These are phyloP conservation scores for Pangasius larnaudii DNA, from an alignment of 2,797 vertebrate species.

Conservation along the genomic window DNA sequence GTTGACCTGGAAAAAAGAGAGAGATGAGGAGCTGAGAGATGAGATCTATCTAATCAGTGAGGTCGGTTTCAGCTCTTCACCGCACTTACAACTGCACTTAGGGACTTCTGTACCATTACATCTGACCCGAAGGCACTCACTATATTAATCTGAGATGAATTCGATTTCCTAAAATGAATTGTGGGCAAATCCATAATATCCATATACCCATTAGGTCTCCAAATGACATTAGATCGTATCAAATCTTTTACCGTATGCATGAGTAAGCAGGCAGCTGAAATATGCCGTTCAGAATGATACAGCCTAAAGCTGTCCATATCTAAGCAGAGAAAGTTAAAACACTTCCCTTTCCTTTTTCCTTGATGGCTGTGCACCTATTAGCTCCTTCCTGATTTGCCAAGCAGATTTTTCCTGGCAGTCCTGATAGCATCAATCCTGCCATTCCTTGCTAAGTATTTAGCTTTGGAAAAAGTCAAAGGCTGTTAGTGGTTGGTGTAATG, in stretches of 20 bases:
- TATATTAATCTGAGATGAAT: conserved; percentile 24
- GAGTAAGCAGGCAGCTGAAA: conserved; percentile 37
- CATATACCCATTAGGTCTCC: conserved; percentile 21
- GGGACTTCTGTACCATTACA: conserved; percentile 17
- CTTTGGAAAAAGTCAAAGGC: conserved; percentile 66
- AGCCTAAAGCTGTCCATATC: conserved; percentile 31
- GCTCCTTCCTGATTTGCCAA: conserved; percentile 44
- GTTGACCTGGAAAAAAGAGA: conserved; percentile 11
- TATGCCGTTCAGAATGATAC: conserved; percentile 6
- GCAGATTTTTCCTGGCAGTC: conserved; percentile 59
- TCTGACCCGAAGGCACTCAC: conserved; percentile 24
- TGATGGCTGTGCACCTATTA: conserved; percentile 45
- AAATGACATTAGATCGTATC: conserved; percentile 31
- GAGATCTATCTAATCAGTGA: conserved; percentile 24
- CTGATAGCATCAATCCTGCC: conserved; percentile 49
- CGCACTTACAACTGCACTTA: not conserved
- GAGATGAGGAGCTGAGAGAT: conserved; percentile 18
- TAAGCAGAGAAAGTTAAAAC: conserved; percentile 44
- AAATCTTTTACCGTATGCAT: conserved; percentile 38
- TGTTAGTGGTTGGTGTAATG: conserved; percentile 65
- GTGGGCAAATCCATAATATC: conserved; percentile 34
- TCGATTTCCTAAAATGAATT: conserved; percentile 32
- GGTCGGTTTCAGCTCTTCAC: conserved; percentile 13
- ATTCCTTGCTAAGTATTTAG: conserved; percentile 64
- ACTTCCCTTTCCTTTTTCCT: conserved; percentile 26